Conservation (phyloP, 2,888 invertebrate genomes). For the Orthosia gracilis region DNA sequence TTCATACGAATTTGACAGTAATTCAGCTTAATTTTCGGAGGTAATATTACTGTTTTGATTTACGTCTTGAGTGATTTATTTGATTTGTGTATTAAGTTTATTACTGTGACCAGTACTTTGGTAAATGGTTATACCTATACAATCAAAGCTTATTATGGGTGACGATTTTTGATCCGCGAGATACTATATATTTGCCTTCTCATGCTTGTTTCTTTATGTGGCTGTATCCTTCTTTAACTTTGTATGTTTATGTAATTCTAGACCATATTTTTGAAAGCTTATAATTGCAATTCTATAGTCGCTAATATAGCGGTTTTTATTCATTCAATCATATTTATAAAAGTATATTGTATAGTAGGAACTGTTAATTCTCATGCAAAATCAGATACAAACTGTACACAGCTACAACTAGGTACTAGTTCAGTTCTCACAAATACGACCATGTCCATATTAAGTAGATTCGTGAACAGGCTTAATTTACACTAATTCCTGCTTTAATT, state of each 20-base stretch:
- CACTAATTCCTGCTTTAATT: slow-evolving; percentile 42
- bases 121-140: no score
- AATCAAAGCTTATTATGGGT: neutral
- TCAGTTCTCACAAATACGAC: slow-evolving; percentile 4
- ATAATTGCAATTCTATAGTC: no score
- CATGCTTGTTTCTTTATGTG: no score
- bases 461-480: slow-evolving; percentile 36
- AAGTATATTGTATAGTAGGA: no score
- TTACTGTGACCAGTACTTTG: neutral
- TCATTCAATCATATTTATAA: no score
- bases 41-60: slow-evolving; percentile 13
- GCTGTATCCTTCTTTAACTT: no score
- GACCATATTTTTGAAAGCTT: no score
- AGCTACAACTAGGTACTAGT: neutral
- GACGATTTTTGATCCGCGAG: neutral
- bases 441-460: slow-evolving; percentile 19
- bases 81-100: neutral
- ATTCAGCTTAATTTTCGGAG: neutral
- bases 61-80: slow-evolving; percentile 12
- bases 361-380: neutral
- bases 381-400: neutral
- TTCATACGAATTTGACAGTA: neutral
- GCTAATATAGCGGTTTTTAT: no score
- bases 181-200: no score
- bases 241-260: no score